A percentile compares a stretch with the other conserved stretches of the same genome.
Evolutionary conservation across 2,888 invertebrate species (phyloP).

Genomic region (Spicauda simplicius): DNA sequence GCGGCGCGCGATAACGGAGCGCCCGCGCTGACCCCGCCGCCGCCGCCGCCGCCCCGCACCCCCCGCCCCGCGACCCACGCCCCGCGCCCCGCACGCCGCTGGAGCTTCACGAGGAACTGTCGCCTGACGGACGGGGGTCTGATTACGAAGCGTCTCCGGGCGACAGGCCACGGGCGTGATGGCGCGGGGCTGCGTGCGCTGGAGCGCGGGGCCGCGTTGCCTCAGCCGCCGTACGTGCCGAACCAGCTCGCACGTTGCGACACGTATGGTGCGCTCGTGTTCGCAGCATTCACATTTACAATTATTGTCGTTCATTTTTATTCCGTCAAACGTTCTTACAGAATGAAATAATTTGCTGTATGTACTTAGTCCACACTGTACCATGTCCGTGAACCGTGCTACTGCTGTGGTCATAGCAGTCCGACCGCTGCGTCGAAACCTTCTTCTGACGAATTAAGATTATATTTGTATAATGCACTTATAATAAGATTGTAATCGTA

Average conservation of each 20-base stretch:
- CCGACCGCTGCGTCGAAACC: too few relatives aligned
- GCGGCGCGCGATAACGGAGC: constrained; percentile 57
- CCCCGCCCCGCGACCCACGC: constrained; percentile 6
- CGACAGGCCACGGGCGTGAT: too few relatives aligned
- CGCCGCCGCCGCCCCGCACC: constrained; percentile 37
- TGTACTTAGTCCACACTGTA: too few relatives aligned
- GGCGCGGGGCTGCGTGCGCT: too few relatives aligned
- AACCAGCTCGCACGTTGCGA: constrained; percentile 13
- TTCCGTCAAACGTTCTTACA: neutral
- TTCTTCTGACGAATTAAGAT: too few relatives aligned
- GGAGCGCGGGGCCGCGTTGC: neutral
- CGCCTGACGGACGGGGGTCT: neutral
- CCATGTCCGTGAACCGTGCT: too few relatives aligned
- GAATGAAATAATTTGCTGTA: too few relatives aligned
- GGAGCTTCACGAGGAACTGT: constrained; percentile 8
- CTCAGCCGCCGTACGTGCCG: constrained; percentile 7
- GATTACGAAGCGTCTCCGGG: too few relatives aligned
- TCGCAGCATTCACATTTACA: neutral
- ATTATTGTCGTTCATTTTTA: neutral
- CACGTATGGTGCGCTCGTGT: constrained; percentile 15
- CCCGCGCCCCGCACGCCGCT: constrained; percentile 30
- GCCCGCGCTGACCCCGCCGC: constrained; percentile 61
- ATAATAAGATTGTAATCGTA: neutral
- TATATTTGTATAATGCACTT: too few relatives aligned
- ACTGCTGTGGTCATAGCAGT: too few relatives aligned